Base-by-base conservation (phyloP, 2,888 invertebrate species). In the Acanthacorydalis orientalis region DNA sequence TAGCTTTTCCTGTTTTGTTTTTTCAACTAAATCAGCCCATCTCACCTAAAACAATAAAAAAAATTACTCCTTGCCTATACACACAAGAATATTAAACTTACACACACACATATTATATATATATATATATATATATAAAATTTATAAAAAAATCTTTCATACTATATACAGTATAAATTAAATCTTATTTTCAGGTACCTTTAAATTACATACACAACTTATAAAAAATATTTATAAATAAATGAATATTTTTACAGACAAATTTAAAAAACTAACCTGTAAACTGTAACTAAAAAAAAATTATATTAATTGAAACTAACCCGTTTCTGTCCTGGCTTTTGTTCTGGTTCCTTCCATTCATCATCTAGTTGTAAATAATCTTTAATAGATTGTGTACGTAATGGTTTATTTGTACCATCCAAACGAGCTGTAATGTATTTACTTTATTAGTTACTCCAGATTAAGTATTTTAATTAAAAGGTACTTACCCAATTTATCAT, bases 21-120 rank as follows among this genome's bases (percentile, higher is more conserved):
- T 76, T 67, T 95, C 95, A 72, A 96, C 96, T 60, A 96, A 74
- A 68, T 96, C 96, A 44, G 95, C 95, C 96, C 96, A 96, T 58
- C 95, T 83, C 57, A 96, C 95, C 95, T 96, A 60, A 31, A 59
- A 52, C 38, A 33, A 48, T 50, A 44, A 44, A 51, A 49, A 23
- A 23, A 23, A 23, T 23, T 2, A 23, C 34, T 34, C 12, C 35
- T 11, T 35, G 35, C 4, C 4, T 7, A 35, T 11, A 12, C 35
- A 35, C 11, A 4, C 23, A 6, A n/a, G n/a, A n/a, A n/a, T n/a
- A n/a, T n/a, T n/a, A n/a, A n/a, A n/a, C n/a, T n/a, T n/a, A n/a
- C n/a, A n/a, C n/a, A n/a, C n/a, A n/a, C n/a, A n/a, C n/a, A n/a
- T n/a, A n/a, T n/a, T n/a, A n/a, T n/a, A n/a, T n/a, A n/a, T n/a